Base-by-base conservation (phyloP, 2,888 invertebrate species). In the Himalopsyche tibetana region DNA sequence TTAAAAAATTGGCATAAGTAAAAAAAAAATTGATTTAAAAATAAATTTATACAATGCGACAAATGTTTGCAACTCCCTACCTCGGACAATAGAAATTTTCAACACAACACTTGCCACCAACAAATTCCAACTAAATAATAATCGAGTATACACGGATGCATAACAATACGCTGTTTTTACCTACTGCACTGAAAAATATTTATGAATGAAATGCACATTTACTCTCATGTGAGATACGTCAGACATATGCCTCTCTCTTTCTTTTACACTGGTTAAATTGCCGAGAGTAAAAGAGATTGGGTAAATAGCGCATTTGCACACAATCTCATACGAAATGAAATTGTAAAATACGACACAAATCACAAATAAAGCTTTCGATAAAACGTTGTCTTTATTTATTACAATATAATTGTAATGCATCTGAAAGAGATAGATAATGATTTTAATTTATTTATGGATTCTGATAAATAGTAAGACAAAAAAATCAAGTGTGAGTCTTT, bases 191-290 rank as follows among this genome's bases (percentile, higher is more conserved):
- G 28, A 82, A 80, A 86, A 63, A 63, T 63, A 82, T 87, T 87
- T 84, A 87, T 87, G 87, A 87, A 87, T 87, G 87, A 87, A 87
- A 87, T 82, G 84, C 86, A 83, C 81, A 83, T 69, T 63, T 85
- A 74, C 36, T 69, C 82, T 82, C 82, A 42, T 74, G 55, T 9
- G 4, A 19, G 63, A 63, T 19, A 63, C 19, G 63, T 19, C n/a
- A n/a, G 3, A 63, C 63, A 63, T 63, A 19, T 28, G 3, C 11
- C 63, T 8, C 0, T 56, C 63, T 28, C 63, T 63, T 63, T 63
- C 15, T 28, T 8, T 28, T 19, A 19, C 19, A 51, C 51, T 15
- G 15, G 12, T 15, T 11, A 8, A 19, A 63, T 63, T 3, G 6
- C 19, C 19, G 28, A 63, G 5, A 63, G 63, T 80, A 38, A 40